These are phyloP conservation scores for Edolisoma coerulescens DNA, from an alignment of 2,113 vertebrate species.

Conservation along the genomic window DNA sequence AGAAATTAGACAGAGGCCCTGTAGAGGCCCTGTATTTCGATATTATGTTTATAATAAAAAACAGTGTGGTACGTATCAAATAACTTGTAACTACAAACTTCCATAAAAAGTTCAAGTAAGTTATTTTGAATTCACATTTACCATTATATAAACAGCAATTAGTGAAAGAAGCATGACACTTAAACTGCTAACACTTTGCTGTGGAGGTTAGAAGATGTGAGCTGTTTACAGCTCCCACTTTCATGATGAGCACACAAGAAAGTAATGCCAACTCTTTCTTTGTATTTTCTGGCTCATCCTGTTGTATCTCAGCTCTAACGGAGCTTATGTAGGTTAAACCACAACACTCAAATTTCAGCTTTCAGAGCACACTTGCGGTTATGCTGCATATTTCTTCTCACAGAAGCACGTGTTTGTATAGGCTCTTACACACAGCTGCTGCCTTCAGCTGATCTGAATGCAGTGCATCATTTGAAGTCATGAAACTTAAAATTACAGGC, in stretches of 20 bases:
- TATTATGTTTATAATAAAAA: background rate
- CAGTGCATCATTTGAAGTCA: background rate
- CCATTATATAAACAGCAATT: background rate
- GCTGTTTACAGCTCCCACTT: background rate
- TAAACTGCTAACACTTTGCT: background rate
- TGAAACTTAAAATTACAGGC: background rate
- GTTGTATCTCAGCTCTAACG: background rate
- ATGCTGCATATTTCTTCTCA: background rate
- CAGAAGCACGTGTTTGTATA: background rate
- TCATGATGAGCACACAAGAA: background rate
- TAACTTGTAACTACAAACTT: background rate
- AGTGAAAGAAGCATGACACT: background rate
- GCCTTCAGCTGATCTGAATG: background rate
- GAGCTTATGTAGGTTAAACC: conserved; percentile 18
- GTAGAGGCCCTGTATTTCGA: rapidly evolving
- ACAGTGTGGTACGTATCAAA: background rate
- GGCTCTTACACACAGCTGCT: background rate
- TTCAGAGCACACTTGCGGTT: background rate
- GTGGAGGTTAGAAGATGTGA: background rate
- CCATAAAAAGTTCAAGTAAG: background rate
- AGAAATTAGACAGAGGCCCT: background rate
- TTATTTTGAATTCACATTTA: background rate
- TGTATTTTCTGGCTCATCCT: background rate
- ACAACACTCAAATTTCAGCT: background rate
- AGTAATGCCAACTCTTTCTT: background rate